Percentiles rank a stretch among this genome's conserved stretches.
Conservation (phyloP, 2,888 invertebrate species). For the Vannuccia rotundouncinata region DNA sequence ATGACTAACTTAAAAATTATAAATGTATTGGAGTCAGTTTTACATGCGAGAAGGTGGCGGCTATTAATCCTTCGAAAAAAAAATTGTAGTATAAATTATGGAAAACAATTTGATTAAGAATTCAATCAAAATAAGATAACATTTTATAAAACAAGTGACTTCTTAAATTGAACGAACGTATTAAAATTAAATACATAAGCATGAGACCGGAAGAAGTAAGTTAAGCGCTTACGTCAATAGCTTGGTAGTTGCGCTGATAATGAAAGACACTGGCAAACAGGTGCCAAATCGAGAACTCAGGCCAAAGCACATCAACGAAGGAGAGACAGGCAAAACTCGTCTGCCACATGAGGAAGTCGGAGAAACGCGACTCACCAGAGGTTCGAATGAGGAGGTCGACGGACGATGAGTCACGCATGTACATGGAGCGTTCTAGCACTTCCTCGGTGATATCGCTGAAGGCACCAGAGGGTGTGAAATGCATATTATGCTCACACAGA, state of each 20-base stretch:
- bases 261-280: slow-evolving; percentile 75
- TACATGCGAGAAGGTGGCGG: too few relatives aligned
- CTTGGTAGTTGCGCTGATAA: slow-evolving; percentile 68
- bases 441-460: slow-evolving; percentile 73
- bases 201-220: too few relatives aligned
- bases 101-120: too few relatives aligned
- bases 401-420: slow-evolving; percentile 67
- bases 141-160: too few relatives aligned
- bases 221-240: too few relatives aligned
- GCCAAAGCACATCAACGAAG: slow-evolving; percentile 87
- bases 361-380: slow-evolving; percentile 85
- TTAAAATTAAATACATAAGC: too few relatives aligned
- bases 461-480: slow-evolving; percentile 45
- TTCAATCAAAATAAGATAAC: too few relatives aligned
- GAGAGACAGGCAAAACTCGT: slow-evolving; percentile 72
- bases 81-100: too few relatives aligned
- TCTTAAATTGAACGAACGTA: too few relatives aligned
- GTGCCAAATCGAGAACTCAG: slow-evolving; percentile 87
- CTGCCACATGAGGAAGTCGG: slow-evolving; percentile 94
- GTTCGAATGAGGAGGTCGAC: slow-evolving; percentile 87
- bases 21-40: too few relatives aligned
- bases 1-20: too few relatives aligned
- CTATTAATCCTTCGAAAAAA: too few relatives aligned
- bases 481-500: neutral
- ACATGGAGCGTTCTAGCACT: slow-evolving; percentile 70